Evolutionary conservation across 30 jellyfish, hydroid and myxozoan genomes (phyloP).

Genomic region (Catostylus mosaicus): DNA sequence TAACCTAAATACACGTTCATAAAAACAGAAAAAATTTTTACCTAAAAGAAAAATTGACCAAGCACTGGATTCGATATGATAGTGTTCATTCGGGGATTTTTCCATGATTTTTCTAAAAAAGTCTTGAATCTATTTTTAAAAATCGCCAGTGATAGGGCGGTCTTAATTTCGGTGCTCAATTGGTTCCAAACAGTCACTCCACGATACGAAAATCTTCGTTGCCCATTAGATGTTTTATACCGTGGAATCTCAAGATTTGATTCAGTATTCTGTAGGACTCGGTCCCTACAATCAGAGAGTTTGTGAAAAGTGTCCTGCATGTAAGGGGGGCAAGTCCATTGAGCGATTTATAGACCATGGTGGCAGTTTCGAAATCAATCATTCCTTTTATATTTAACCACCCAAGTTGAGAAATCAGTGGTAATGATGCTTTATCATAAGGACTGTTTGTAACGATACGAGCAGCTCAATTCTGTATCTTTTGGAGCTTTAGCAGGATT

Average conservation of each 20-base stretch:
- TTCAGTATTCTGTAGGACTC: constrained; percentile 19
- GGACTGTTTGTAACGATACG: constrained; percentile 3
- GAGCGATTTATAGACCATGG: constrained; percentile 29
- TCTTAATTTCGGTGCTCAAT: constrained; percentile 17
- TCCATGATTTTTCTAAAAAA: constrained; percentile 14
- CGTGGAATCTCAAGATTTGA: constrained; percentile 27
- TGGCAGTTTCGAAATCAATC: constrained; percentile 37
- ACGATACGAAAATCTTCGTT: constrained; percentile 35
- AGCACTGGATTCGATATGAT: neutral
- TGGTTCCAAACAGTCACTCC: constrained; percentile 46
- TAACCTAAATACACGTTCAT: no score
- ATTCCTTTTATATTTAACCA: neutral
- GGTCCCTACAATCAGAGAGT: constrained; percentile 33
- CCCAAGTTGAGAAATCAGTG: constrained; percentile 5
- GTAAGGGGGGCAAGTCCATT: constrained; percentile 47
- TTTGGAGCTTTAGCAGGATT: constrained; percentile 3
- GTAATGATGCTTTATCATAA: neutral
- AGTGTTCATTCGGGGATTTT: neutral
- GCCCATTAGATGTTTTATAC: constrained; percentile 29
- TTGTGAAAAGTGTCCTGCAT: constrained; percentile 38
- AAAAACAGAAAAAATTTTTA: no score
- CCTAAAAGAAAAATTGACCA: neutral
- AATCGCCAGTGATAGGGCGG: neutral
- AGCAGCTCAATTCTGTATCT: constrained; percentile 20
- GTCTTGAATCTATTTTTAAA: constrained; percentile 1